phyloP scores from a whole-genome alignment of 2,113 vertebrate species.

The Oryzias javanicus region DNA sequence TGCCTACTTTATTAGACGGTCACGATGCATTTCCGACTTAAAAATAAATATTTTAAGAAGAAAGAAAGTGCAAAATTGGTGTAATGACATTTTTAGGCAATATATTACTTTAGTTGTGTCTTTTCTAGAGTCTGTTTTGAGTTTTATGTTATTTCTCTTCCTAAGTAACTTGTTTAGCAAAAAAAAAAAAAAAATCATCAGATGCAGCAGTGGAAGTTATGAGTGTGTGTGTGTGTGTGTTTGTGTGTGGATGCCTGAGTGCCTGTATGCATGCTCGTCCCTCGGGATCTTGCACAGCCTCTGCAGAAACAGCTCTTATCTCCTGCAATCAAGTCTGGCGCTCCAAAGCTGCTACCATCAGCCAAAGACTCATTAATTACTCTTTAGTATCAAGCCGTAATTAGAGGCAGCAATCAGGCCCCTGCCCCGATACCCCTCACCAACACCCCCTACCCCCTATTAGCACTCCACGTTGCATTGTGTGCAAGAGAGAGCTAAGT shows the following conservation, averaged over 20 bases:
- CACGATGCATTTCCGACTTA: too few species aligned
- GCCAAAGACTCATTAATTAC: slow-evolving; percentile 78
- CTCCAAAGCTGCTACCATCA: slow-evolving; percentile 71
- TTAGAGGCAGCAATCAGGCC: slow-evolving; percentile 75
- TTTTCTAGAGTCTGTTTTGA: not conserved
- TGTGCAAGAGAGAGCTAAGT: slow-evolving; percentile 55
- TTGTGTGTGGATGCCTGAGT: slow-evolving; percentile 4
- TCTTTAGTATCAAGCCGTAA: slow-evolving; percentile 78
- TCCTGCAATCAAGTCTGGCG: slow-evolving; percentile 61
- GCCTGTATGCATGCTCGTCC: slow-evolving; percentile 29
- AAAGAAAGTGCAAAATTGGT: too few species aligned
- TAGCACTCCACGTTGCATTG: slow-evolving; percentile 50
- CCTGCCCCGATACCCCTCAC: slow-evolving; percentile 26
- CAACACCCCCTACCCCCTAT: slow-evolving; percentile 43
- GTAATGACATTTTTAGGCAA: too few species aligned
- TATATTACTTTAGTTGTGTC: not conserved
- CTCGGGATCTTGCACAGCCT: slow-evolving; percentile 46
- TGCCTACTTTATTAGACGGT: too few species aligned
- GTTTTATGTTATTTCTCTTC: not conserved
- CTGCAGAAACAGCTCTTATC: slow-evolving; percentile 67
- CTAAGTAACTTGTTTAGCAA: slow-evolving; percentile 2
- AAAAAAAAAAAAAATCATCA: not conserved
- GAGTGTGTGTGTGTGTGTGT: slow-evolving; percentile 11
- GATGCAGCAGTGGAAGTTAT: slow-evolving; percentile 6
- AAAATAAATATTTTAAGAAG: too few species aligned